These are phyloP conservation scores for Serinus canaria DNA, from an alignment of 2,113 vertebrate species.

Conservation along the genomic window DNA sequence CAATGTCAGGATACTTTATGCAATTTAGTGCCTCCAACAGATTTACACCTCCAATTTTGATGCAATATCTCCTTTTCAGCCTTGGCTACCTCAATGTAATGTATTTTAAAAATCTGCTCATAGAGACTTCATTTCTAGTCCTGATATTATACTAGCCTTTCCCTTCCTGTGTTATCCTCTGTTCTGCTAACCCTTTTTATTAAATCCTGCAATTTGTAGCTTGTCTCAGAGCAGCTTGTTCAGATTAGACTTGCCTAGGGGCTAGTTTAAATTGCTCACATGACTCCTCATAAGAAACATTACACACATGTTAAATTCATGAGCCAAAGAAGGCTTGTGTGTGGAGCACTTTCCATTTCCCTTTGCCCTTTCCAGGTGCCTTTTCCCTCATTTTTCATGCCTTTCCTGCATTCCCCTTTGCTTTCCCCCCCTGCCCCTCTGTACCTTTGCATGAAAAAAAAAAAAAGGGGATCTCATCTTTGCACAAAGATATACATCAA, in stretches of 20 bases:
- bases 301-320: slow-evolving; percentile 55
- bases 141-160: background rate
- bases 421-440: background rate
- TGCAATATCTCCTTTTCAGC: background rate
- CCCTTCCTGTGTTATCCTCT: background rate
- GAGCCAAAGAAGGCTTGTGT: slow-evolving; percentile 30
- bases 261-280: slow-evolving; percentile 62
- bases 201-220: slow-evolving; percentile 53
- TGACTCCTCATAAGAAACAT: slow-evolving; percentile 44
- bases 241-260: slow-evolving; percentile 46
- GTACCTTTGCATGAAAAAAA: background rate
- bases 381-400: slow-evolving; percentile 19
- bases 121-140: background rate
- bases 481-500: background rate
- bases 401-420: background rate
- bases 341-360: background rate
- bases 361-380: slow-evolving; percentile 40
- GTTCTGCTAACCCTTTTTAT: slow-evolving; percentile 13
- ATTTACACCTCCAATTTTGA: background rate
- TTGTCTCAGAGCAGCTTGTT: slow-evolving; percentile 58
- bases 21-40: background rate
- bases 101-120: background rate
- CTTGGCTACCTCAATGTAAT: background rate
- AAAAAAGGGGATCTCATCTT: background rate
- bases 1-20: background rate